These are phyloP conservation scores for Achroia grisella DNA, from an alignment of 1,140 invertebrate species.

Conservation along the genomic window DNA sequence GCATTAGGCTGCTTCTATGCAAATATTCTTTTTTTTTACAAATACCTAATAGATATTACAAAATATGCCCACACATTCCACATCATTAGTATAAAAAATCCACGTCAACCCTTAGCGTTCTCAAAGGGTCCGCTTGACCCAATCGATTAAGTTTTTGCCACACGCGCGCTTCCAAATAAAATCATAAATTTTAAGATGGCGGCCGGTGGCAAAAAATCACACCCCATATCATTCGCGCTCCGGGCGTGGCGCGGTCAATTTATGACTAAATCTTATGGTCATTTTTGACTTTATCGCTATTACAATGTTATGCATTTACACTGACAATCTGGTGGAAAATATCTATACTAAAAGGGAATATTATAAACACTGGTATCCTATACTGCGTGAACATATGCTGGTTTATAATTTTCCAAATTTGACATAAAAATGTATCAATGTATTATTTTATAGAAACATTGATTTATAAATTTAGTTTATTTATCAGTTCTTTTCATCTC, in stretches of 20 bases:
- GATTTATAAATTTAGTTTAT: no score
- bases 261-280: conserved; percentile 54
- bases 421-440: no score
- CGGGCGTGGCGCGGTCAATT: conserved; percentile 47
- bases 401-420: no score
- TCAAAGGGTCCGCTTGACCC: conserved; percentile 34
- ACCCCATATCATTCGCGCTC: conserved; percentile 28
- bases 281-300: conserved; percentile 20
- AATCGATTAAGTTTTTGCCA: conserved; percentile 64
- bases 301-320: conserved; percentile 9
- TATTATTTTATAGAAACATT: no score
- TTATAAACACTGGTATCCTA: no score
- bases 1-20: no score
- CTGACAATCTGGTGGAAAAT: no score
- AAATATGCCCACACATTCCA: conserved; percentile 5
- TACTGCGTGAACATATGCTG: no score
- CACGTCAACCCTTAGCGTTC: conserved; percentile 25
- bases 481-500: no score
- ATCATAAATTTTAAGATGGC: conserved; percentile 52
- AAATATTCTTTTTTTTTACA: no score
- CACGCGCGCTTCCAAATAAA: conserved; percentile 43
- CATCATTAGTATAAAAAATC: conserved; percentile 16
- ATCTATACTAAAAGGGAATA: no score
- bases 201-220: conserved; percentile 46
- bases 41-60: no score